Conservation (phyloP, 2,888 invertebrate species). For the Eupithecia inturbata region DNA sequence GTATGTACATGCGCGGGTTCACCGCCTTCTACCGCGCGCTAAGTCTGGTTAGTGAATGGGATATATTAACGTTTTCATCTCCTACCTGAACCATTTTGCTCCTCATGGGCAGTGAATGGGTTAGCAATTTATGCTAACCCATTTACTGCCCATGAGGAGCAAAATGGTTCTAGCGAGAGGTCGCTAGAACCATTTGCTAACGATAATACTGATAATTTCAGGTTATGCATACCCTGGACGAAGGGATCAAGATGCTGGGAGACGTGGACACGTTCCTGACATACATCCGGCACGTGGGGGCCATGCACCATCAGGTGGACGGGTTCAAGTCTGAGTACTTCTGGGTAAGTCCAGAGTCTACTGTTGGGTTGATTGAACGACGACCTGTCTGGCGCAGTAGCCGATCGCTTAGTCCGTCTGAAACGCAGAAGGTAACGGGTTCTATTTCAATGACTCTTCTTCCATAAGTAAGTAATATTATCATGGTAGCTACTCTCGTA, state of each 20-base stretch:
- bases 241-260: constrained; percentile 92
- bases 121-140: too few relatives aligned
- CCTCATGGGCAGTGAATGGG: too few relatives aligned
- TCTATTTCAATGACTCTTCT: constrained; percentile 2
- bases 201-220: background rate
- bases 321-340: constrained; percentile 93
- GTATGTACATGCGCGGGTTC: too few relatives aligned
- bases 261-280: constrained; percentile 92
- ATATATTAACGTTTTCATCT: too few relatives aligned
- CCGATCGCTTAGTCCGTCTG: too few relatives aligned
- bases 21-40: too few relatives aligned
- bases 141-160: too few relatives aligned
- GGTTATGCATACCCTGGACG: constrained; percentile 94
- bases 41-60: too few relatives aligned
- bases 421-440: background rate
- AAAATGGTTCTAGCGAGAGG: too few relatives aligned
- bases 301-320: constrained; percentile 91
- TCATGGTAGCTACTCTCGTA: background rate
- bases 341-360: constrained; percentile 85
- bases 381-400: too few relatives aligned
- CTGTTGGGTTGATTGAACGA: background rate
- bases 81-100: too few relatives aligned
- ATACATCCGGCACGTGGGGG: constrained; percentile 91
- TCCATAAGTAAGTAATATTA: background rate
- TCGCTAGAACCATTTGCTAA: background rate